These are phyloP conservation scores for Oryzias javanicus DNA, from an alignment of 2,113 vertebrate species.

Conservation along the genomic window DNA sequence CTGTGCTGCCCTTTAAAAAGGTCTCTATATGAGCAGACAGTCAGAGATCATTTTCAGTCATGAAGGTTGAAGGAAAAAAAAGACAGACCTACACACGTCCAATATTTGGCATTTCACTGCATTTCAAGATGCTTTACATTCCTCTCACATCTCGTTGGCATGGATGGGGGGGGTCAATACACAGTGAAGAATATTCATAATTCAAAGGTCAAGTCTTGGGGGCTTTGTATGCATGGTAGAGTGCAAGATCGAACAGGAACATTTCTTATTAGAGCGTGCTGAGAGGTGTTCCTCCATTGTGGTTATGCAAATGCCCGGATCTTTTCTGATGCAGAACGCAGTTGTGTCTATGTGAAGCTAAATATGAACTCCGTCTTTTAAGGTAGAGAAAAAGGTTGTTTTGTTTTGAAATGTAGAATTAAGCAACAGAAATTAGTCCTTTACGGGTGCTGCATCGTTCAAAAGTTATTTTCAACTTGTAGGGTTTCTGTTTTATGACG, in stretches of 20 bases:
- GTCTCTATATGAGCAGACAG: neutral
- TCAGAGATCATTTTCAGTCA: neutral
- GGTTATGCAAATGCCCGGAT: conserved; percentile 48
- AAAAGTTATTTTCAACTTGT: no score
- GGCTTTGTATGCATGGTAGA: conserved; percentile 33
- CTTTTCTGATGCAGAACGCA: conserved; percentile 30
- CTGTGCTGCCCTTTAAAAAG: neutral
- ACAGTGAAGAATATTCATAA: conserved; percentile 23
- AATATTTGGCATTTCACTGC: conserved; percentile 3
- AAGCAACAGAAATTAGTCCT: neutral
- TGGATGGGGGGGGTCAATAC: conserved; percentile 13
- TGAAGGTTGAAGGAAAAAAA: neutral
- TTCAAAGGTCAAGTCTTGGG: conserved; percentile 48
- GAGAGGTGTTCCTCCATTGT: conserved; percentile 39
- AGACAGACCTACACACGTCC: neutral
- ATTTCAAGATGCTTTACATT: conserved; percentile 2
- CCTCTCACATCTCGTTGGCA: conserved; percentile 6
- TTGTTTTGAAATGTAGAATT: neutral
- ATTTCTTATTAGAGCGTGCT: conserved; percentile 37
- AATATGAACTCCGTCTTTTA: conserved; percentile 24
- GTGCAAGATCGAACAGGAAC: conserved; percentile 38
- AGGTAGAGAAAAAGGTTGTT: neutral
- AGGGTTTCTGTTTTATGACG: no score
- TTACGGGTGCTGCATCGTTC: no score
- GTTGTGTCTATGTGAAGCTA: conserved; percentile 13